Evolutionary conservation across 37 sponge, comb jelly and placozoan species (phyloP).

Genomic region (Crambe crambe): DNA sequence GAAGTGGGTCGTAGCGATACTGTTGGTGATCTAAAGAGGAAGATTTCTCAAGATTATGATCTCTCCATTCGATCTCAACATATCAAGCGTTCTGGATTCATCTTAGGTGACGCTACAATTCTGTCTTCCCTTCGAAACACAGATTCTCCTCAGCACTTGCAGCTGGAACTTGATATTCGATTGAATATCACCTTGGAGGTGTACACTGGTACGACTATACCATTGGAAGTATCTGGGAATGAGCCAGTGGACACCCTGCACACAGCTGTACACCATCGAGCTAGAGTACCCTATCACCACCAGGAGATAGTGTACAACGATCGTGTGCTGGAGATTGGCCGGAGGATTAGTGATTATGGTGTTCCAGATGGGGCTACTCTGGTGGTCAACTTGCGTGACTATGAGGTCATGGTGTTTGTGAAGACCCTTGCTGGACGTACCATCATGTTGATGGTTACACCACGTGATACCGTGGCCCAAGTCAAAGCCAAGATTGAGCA

Average conservation of each 20-base stretch:
- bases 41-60: neutral
- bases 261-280: neutral
- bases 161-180: slow-evolving; percentile 19
- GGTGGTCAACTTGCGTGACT: slow-evolving; percentile 12
- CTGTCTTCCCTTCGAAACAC: neutral
- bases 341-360: slow-evolving; percentile 26
- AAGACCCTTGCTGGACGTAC: slow-evolving; percentile 73
- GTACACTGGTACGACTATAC: neutral
- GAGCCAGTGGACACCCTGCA: slow-evolving; percentile 4
- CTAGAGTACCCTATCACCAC: slow-evolving; percentile 2
- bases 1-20: neutral
- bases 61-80: neutral
- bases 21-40: neutral
- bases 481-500: slow-evolving; percentile 69
- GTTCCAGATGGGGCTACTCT: slow-evolving; percentile 10
- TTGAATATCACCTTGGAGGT: neutral
- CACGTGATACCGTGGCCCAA: slow-evolving; percentile 67
- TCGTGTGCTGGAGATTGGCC: neutral
- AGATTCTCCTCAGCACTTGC: neutral
- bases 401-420: slow-evolving; percentile 51
- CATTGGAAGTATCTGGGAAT: slow-evolving; percentile 12
- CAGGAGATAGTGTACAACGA: slow-evolving; percentile 19
- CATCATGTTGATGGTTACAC: slow-evolving; percentile 56
- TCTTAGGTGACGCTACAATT: neutral
- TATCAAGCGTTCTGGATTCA: neutral